phyloP scores from a whole-genome alignment of 2,113 vertebrate genomes.

The Gulo gulo region DNA sequence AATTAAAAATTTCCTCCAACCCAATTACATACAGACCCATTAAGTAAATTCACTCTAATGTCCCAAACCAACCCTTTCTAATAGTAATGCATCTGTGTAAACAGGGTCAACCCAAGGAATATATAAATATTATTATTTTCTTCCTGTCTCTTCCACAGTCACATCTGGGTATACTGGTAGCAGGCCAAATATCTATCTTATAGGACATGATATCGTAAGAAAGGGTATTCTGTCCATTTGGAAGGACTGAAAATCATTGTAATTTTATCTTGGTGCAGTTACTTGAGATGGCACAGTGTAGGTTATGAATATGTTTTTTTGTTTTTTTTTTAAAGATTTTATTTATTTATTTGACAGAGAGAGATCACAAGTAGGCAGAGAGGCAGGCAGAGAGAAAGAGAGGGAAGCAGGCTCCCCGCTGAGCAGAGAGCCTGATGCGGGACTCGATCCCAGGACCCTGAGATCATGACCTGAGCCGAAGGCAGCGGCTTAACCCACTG shows the following conservation, averaged over 20 bases:
- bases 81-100: not conserved
- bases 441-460: no score
- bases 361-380: no score
- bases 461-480: no score
- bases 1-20: not conserved
- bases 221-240: not conserved
- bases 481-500: no score
- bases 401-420: no score
- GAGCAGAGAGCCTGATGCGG: no score
- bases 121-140: not conserved
- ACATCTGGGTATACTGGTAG: not conserved
- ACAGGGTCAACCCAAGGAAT: not conserved
- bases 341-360: no score
- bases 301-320: not conserved
- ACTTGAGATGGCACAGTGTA: not conserved
- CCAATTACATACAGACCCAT: not conserved
- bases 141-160: not conserved
- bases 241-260: not conserved
- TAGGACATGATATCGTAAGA: not conserved
- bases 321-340: no score
- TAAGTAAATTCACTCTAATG: not conserved
- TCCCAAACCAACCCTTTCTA: no score
- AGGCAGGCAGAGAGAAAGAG: no score
- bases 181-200: not conserved
- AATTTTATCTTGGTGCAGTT: not conserved